Evolutionary conservation across 2,888 invertebrate genomes (phyloP), one percentile per base, ranked within the genome.

Genomic region (Leistus spinibarbis): DNA sequence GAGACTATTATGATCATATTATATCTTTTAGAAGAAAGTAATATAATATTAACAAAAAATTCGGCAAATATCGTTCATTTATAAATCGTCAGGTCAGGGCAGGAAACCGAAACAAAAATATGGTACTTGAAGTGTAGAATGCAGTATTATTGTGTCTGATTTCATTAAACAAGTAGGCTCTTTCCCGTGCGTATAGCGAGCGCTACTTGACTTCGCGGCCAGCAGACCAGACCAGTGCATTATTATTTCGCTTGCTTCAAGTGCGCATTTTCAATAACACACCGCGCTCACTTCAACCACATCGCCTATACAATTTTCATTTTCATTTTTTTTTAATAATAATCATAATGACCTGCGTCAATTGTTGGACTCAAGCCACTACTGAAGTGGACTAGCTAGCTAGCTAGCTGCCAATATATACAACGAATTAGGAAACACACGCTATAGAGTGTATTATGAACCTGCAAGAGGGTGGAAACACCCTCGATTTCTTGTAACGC

Each of bases 261-360:
- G 54, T 54, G n/a, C n/a, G 17, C 54, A 54, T 54, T 13, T 54
- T 54, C n/a, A 54, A 54, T 16, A n/a, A n/a, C 54, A 17, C 17
- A 13, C 54, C 13, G 54, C 17, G 54, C 54, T 16, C 5, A 54
- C 54, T 54, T 54, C 54, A 54, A 13, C 54, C 13, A 16, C 54
- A 17, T 17, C 17, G n/a, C n/a, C n/a, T n/a, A 17, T 54, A 54
- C 54, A 17, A 54, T 54, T 54, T 54, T 54, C 13, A 16, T 54
- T 54, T 54, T 16, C 17, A 16, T 54, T 54, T 54, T 78, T n/a
- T n/a, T n/a, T n/a, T n/a, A n/a, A n/a, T n/a, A n/a, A n/a, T n/a
- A 77, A 78, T 78, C 76, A 78, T 77, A 77, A 76, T 77, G 76
- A 69, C 71, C 78, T n/a, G n/a, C n/a, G 71, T 3, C 54, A 54